A percentile compares a stretch with the other conserved stretches of the same genome.
Evolutionary conservation across 2,113 vertebrate genomes (phyloP).

Genomic region (Damaliscus lunatus): DNA sequence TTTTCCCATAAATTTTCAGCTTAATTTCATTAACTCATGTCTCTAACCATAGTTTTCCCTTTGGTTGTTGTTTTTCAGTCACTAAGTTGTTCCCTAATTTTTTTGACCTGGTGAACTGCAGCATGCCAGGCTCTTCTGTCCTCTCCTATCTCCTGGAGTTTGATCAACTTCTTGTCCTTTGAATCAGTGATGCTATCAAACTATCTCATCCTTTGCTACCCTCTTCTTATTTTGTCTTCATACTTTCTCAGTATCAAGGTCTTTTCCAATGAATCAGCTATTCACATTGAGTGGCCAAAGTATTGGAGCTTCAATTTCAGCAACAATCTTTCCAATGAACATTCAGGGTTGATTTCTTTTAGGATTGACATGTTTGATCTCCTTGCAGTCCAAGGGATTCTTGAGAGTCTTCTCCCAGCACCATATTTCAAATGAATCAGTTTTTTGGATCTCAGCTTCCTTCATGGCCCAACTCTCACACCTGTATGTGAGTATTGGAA

Average conservation of each 20-base stretch:
- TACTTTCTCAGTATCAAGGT: background rate
- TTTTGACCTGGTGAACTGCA: background rate
- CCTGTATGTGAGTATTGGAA: background rate
- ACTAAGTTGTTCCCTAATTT: background rate
- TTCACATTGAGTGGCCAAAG: background rate
- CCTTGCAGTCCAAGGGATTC: background rate
- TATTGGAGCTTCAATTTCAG: background rate
- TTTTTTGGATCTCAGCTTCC: background rate
- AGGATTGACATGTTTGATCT: background rate
- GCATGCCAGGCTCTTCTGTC: background rate
- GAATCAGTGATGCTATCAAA: background rate
- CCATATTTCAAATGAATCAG: background rate
- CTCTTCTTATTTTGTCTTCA: background rate
- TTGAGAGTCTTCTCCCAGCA: background rate
- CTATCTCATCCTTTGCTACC: background rate
- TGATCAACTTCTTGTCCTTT: background rate
- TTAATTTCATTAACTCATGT: background rate
- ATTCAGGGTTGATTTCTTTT: background rate
- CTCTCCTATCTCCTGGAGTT: background rate
- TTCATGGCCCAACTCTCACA: background rate
- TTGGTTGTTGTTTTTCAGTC: background rate
- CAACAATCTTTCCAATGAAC: background rate
- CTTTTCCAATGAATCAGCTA: background rate
- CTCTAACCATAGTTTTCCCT: background rate
- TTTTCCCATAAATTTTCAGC: background rate